Base-by-base conservation (phyloP, 2,888 invertebrate species). In the Cyclophora albipunctata region DNA sequence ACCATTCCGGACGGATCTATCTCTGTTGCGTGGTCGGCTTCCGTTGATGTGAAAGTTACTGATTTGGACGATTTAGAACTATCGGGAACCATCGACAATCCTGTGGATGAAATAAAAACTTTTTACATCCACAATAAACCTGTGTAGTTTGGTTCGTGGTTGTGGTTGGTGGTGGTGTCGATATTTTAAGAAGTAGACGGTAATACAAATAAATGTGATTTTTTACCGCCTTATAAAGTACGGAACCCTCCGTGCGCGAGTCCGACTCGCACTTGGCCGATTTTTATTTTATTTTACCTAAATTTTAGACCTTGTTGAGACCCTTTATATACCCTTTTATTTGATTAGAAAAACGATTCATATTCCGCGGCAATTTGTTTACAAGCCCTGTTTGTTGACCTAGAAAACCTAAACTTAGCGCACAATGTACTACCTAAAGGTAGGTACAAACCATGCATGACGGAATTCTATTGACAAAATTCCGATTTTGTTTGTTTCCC, bases 51-150 rank as follows among this genome's bases (percentile, higher is more conserved):
- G 54, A 85, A 86, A 0, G 84, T 78, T 5, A 86, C 86, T 0
- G 86, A 86, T 54, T 86, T 86, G 0, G 82, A 79, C 2, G 83
- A 81, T 57, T 84, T 84, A 2, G 78, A 67, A 43, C 79, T 66
- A 5, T 71, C 73, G 3, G 66, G 61, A 3, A 49, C 47, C 45
- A 58, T 52, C 37, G 60, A 55, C 4, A 54, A 55, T 7, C 66
- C 64, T 69, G 44, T 41, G 20, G 20, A 55, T 20, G 45, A 45
- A 43, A 41, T 41, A 47, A 33, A 45, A 47, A 20, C 20, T 20
- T 20, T 20, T 20, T 20, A 20, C 20, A 20, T 20, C 6, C 42
- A 40, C 7, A 33, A 33, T 5, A 20, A 44, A 2, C 20, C 20
- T 20, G 20, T 20, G 20, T 20, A 20, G 20, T 20, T 20, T 20